Base-by-base conservation (phyloP, 1,140 invertebrate genomes). In the Pogonomyrmex californicus region DNA sequence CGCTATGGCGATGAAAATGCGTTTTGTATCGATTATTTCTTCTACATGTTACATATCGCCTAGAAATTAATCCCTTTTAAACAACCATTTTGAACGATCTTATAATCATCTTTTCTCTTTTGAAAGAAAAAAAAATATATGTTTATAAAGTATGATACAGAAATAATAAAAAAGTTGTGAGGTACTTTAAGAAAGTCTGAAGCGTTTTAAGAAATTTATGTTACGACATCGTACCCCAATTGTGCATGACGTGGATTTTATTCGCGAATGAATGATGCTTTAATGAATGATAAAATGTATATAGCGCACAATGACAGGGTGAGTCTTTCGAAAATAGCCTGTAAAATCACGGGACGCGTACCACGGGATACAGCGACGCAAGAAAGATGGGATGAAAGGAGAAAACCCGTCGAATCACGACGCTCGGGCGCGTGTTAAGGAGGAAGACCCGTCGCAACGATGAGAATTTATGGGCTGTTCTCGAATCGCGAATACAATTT, bases 401-500 rank as follows among this genome's bases (percentile, higher is more conserved):
- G 86, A 79, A 66, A 62, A 78, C 17, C 77, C 73, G 73, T 85
- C 86, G 88, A 90, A 90, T 89, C 88, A 87, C 88, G 65, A 58
- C 66, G 54, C 49, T 47, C 66, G 60, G n/a, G 78, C 54, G 81
- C 76, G 76, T 66, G 89, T 88, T 90, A 85, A 91, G 86, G 87
- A 91, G 87, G 78, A 91, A 82, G 87, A 71, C 83, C 87, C 89
- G 90, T 91, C 89, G 83, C 78, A 41, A 23, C 89, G 91, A 91
- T 91, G 90, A 91, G 90, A 91, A 91, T 91, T 91, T 91, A 91
- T 91, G 88, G 91, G 65, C 86, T 91, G 87, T 88, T 90, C 89
- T 88, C 90, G 87, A 91, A 91, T 90, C 85, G 92, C 91, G 86
- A 92, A 92, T 92, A 92, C 91, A 92, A 91, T 92, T 92, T 92